A percentile compares a stretch with the other conserved stretches of the same genome.
Evolutionary conservation across 2,113 vertebrate species (phyloP).

Genomic region (Herpailurus yagouaroundi): DNA sequence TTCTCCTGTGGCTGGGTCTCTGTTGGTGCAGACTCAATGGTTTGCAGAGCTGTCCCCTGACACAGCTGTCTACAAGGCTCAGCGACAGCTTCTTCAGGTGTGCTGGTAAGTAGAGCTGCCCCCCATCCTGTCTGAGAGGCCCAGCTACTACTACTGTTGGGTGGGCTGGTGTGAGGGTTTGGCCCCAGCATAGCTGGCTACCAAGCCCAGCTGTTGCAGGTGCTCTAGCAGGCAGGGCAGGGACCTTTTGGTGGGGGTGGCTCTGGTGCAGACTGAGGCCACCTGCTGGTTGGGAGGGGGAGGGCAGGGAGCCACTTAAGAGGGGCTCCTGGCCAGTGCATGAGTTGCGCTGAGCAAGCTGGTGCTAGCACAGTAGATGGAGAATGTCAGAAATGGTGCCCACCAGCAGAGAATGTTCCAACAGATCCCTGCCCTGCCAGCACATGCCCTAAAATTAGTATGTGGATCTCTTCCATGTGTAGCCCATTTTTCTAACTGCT

Average conservation of each 20-base stretch:
- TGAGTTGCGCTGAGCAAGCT: background rate
- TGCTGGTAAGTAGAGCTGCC: background rate
- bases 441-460: background rate
- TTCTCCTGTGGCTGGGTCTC: background rate
- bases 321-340: background rate
- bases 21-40: background rate
- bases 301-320: background rate
- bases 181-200: background rate
- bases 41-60: background rate
- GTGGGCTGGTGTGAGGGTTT: background rate
- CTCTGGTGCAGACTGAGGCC: background rate
- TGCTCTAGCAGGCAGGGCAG: background rate
- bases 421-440: background rate
- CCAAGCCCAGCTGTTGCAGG: background rate
- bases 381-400: background rate
- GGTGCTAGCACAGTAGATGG: background rate
- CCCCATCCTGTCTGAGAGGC: background rate
- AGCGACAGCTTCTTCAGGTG: background rate
- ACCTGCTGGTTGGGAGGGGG: background rate
- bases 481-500: background rate
- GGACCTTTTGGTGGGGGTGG: background rate
- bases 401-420: background rate
- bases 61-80: background rate
- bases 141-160: background rate
- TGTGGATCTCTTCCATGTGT: background rate